phyloP scores from a whole-genome alignment of 1,140 invertebrate genomes.

The Augochlora pura region DNA sequence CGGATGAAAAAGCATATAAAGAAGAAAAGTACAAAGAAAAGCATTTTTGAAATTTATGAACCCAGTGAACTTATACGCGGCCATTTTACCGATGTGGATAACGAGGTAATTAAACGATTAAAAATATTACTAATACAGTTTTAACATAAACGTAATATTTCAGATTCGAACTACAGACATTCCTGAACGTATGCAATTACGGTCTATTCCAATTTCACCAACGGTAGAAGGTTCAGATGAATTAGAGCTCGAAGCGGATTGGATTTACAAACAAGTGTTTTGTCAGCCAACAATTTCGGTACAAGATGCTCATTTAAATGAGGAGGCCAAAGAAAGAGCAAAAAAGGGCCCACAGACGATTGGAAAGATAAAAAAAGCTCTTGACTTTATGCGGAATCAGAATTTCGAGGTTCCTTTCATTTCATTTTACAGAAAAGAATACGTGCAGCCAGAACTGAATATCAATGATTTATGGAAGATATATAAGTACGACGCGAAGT shows the following conservation, averaged over 20 bases:
- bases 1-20: slow-evolving; percentile 86
- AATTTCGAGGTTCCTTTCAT: slow-evolving; percentile 98
- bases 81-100: slow-evolving; percentile 96
- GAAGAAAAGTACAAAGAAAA: slow-evolving; percentile 92
- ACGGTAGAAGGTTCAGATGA: slow-evolving; percentile 92
- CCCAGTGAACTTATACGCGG: slow-evolving; percentile 97
- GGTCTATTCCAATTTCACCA: slow-evolving; percentile 91
- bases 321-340: slow-evolving; percentile 81
- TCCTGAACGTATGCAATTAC: slow-evolving; percentile 95
- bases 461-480: slow-evolving; percentile 99
- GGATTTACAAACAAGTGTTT: slow-evolving; percentile 98
- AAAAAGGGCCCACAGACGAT: slow-evolving; percentile 85
- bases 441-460: slow-evolving; percentile 95
- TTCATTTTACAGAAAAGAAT: slow-evolving; percentile 99
- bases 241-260: slow-evolving; percentile 96
- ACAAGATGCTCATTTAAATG: slow-evolving; percentile 84
- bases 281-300: slow-evolving; percentile 89
- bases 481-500: slow-evolving; percentile 97
- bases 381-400: slow-evolving; percentile 98
- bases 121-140: slow-evolving; percentile 9
- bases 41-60: slow-evolving; percentile 97
- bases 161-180: slow-evolving; percentile 92
- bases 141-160: slow-evolving; percentile 20
- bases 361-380: slow-evolving; percentile 94
- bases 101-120: slow-evolving; percentile 83